phyloP scores from a whole-genome alignment of 1,140 invertebrate species.

The Euglossa dilemma region DNA sequence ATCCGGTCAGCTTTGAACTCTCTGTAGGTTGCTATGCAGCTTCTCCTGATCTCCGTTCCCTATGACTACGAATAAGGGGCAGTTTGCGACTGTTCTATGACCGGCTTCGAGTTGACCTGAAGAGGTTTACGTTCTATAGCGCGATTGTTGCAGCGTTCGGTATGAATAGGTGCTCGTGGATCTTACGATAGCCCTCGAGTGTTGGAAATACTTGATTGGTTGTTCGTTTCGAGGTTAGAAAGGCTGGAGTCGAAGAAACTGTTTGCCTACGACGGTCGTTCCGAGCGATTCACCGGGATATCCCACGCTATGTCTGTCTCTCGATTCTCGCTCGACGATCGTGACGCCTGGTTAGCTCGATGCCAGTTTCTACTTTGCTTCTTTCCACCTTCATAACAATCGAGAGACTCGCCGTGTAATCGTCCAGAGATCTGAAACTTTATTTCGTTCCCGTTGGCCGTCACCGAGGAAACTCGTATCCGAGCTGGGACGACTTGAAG shows the following conservation, averaged over 20 bases:
- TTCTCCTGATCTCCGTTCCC: constrained; percentile 13
- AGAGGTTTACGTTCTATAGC: neutral
- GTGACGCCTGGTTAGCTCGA: no score
- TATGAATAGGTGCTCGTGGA: neutral
- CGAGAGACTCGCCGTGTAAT: neutral
- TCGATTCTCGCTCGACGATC: no score
- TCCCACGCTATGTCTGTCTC: no score
- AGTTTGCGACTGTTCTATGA: constrained; percentile 16
- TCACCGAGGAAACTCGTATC: neutral
- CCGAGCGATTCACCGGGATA: neutral
- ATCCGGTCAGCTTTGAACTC: constrained; percentile 3
- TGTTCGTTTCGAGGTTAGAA: neutral
- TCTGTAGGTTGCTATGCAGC: neutral
- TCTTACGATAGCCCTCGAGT: neutral
- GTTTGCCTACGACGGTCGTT: neutral
- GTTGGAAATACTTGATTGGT: neutral
- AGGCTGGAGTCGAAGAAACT: no score
- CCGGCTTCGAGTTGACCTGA: neutral
- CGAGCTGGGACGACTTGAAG: constrained; percentile 3
- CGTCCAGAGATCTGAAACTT: neutral
- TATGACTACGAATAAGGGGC: constrained; percentile 1
- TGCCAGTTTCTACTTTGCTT: neutral
- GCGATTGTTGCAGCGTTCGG: neutral
- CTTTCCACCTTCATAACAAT: neutral
- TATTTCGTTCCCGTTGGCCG: constrained; percentile 4